Base-by-base conservation (phyloP, 2,888 invertebrate genomes). In the Oeneis ivallda region DNA sequence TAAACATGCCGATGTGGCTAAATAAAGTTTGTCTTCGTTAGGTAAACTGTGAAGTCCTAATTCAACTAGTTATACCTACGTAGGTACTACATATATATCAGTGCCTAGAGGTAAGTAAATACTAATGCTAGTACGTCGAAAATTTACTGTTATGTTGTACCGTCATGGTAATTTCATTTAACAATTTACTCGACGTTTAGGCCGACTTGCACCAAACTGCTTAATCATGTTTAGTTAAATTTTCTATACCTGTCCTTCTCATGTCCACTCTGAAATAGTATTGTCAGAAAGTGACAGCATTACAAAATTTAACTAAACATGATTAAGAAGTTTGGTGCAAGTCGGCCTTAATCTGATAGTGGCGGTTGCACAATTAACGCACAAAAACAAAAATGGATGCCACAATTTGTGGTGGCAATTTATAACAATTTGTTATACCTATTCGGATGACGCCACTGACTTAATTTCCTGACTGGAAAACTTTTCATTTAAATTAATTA, bases 371-470 rank as follows among this genome's bases (percentile, higher is more conserved):
- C 37, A 37, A 53, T 53, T 53, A 53, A 53, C 37, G 37, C 10
- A 37, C 54, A 56, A 41, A 56, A 56, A 56, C 19, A 19, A 41
- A 53, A 41, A 56, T 19, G 56, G 41, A 19, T 39, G 19, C 56
- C 39, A 11, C 19, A 6, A 56, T 56, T 17, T 19, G 19, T 19
- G 56, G 13, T 13, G 39, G 56, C 41, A 39, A 56, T 56, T 56
- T 26, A 56, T 56, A 39, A 56, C 56, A 39, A 56, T 56, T 56
- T 56, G 56, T 56, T 56, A 56, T 19, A n/a, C n/a, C n/a, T n/a
- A 5, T 56, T 41, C 56, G 19, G 56, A 56, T 56, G 41, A 41
- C 41, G 56, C 41, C 26, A 3, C 17, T 13, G 17, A 15, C 13
- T 56, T 41, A 17, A 56, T 13, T 41, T 17, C 26, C 49, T 15